A percentile compares a stretch with the other conserved stretches of the same genome.
Evolutionary conservation across 2,113 vertebrate species (phyloP).

Genomic region (Callipepla californica): DNA sequence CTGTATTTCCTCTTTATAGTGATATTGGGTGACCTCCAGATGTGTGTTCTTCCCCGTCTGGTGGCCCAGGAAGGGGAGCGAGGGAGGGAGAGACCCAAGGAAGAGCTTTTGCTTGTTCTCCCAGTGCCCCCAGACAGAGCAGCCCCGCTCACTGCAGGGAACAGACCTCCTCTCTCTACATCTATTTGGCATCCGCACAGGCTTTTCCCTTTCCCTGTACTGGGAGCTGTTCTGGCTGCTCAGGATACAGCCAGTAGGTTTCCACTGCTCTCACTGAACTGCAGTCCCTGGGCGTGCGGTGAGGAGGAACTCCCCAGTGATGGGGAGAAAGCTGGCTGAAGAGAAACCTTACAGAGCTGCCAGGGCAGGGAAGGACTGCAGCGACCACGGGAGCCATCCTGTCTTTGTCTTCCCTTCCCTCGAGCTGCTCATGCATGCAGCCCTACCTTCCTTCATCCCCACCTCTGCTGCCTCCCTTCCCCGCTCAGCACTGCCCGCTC

Average conservation of each 20-base stretch:
- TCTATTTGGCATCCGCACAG: not conserved
- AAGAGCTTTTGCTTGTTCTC: not conserved
- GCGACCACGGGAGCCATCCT: not conserved
- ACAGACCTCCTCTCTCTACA: not conserved
- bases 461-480: not conserved
- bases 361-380: not conserved
- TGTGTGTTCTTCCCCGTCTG: slow-evolving; percentile 24
- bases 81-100: not conserved
- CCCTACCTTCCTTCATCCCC: not conserved
- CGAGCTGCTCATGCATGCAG: not conserved
- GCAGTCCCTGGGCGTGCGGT: not conserved
- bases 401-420: not conserved
- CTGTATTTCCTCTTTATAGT: slow-evolving; percentile 41
- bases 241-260: not conserved
- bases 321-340: not conserved
- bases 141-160: not conserved
- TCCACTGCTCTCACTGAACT: not conserved
- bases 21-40: slow-evolving; percentile 56
- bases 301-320: not conserved
- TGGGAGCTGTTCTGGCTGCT: not conserved
- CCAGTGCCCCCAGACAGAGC: not conserved
- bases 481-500: not conserved
- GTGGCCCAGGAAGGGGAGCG: slow-evolving; percentile 45
- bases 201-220: not conserved
- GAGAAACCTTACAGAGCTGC: not conserved